Percentiles rank a stretch among this genome's conserved stretches.
Evolutionary conservation across 1,140 invertebrate genomes (phyloP).

Genomic region (Andricus grossulariae): DNA sequence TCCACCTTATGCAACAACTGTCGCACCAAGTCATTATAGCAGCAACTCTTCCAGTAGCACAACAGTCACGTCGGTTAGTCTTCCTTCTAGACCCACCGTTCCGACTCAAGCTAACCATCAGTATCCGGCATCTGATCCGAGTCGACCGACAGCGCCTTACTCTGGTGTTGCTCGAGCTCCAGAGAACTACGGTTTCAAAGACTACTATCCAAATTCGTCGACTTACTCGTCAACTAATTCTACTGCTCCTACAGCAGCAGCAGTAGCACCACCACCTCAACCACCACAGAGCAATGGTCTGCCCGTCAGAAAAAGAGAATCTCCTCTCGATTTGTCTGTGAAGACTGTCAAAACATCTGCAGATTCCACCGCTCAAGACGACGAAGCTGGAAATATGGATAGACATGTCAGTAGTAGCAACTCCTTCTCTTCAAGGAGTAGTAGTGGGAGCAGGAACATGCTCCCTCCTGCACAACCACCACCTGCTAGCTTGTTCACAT

Average conservation of each 20-base stretch:
- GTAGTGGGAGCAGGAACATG: constrained; percentile 61
- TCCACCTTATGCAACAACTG: constrained; percentile 64
- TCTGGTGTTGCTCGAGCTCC: constrained; percentile 39
- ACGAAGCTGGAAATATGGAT: constrained; percentile 68
- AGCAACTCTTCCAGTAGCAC: constrained; percentile 64
- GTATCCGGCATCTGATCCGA: constrained; percentile 54
- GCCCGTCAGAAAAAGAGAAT: constrained; percentile 80
- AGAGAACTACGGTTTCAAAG: constrained; percentile 60
- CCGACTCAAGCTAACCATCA: constrained; percentile 33
- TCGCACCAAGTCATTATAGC: constrained; percentile 67
- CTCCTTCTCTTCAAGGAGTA: constrained; percentile 51
- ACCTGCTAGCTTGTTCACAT: constrained; percentile 46
- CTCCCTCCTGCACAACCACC: constrained; percentile 49
- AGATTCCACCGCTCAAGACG: constrained; percentile 87
- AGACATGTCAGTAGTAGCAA: constrained; percentile 57
- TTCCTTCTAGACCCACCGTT: constrained; percentile 53
- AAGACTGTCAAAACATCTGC: constrained; percentile 90
- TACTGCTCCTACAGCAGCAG: neutral
- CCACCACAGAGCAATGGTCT: constrained; percentile 55
- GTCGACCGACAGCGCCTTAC: constrained; percentile 34
- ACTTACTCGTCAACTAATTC: neutral
- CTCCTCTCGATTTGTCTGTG: constrained; percentile 88
- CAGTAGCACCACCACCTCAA: constrained; percentile 36
- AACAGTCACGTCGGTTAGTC: constrained; percentile 65
- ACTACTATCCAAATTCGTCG: constrained; percentile 58